Evolutionary conservation across 2,113 vertebrate species (phyloP).

Genomic region (Fulica atra): DNA sequence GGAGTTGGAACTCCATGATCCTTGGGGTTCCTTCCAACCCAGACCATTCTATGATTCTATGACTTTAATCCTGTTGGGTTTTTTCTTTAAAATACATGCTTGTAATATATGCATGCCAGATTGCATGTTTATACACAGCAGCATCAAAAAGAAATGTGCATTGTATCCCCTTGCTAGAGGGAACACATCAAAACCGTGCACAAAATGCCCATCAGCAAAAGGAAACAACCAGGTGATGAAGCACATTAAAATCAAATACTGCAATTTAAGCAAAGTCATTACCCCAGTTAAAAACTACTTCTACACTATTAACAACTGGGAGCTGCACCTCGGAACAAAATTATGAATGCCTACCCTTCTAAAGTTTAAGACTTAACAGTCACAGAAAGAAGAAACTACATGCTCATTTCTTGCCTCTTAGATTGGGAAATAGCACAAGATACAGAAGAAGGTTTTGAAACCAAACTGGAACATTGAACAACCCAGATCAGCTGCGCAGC

Average conservation of each 20-base stretch:
- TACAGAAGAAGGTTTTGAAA: slow-evolving; percentile 1
- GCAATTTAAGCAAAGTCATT: not conserved
- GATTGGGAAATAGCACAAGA: not conserved
- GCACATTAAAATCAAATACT: not conserved
- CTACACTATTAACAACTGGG: not conserved
- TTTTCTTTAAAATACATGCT: not conserved
- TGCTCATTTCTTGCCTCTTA: not conserved
- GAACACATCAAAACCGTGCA: not conserved
- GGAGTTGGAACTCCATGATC: too few relatives aligned
- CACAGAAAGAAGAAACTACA: not conserved
- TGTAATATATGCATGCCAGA: not conserved
- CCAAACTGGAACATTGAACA: not conserved
- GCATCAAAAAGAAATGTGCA: not conserved
- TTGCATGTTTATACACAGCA: not conserved
- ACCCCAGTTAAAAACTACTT: not conserved
- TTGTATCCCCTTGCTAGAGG: not conserved
- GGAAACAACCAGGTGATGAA: not conserved
- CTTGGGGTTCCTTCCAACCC: too few relatives aligned
- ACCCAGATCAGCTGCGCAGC: not conserved
- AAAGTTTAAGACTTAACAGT: not conserved
- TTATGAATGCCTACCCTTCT: not conserved
- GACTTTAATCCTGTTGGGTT: too few relatives aligned
- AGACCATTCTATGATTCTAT: too few relatives aligned
- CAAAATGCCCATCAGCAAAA: not conserved
- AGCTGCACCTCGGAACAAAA: not conserved